Evolutionary conservation across 2,888 invertebrate genomes (phyloP).

Genomic region (Nephrotoma guestfalica): DNA sequence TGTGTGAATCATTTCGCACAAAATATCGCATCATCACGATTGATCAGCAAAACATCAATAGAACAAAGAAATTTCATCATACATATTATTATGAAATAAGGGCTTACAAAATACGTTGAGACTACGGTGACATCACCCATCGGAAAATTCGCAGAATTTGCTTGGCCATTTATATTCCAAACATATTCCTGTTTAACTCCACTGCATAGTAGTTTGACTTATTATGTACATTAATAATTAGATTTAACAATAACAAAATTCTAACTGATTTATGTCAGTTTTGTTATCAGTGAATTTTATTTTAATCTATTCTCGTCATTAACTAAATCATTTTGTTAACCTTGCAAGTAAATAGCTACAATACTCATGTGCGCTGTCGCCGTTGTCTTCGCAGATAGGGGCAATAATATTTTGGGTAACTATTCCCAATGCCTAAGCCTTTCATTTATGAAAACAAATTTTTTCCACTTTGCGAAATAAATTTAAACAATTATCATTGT

Average conservation of each 20-base stretch:
- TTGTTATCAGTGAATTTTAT: not conserved
- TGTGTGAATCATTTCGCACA: not conserved
- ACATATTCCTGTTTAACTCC: too few species aligned
- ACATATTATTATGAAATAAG: too few species aligned
- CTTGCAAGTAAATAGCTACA: not conserved
- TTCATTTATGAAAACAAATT: not conserved
- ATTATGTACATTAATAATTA: too few species aligned
- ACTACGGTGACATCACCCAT: too few species aligned
- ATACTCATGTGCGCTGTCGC: not conserved
- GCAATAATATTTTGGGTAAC: too few species aligned
- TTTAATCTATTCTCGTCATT: not conserved
- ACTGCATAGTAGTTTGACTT: too few species aligned
- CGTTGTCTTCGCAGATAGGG: not conserved
- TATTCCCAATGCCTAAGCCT: not conserved
- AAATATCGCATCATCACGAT: not conserved
- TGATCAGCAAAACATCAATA: not conserved
- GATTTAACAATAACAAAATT: too few species aligned
- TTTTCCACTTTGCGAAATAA: too few species aligned
- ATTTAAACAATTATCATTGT: too few species aligned
- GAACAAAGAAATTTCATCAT: not conserved
- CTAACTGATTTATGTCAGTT: not conserved
- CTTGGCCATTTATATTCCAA: too few species aligned
- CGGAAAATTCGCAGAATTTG: too few species aligned
- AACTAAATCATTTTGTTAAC: not conserved
- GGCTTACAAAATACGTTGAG: too few species aligned